A percentile compares a stretch with the other conserved stretches of the same genome.
Conservation (phyloP, 2,797 vertebrate species). For the Urophycis tenuis region DNA sequence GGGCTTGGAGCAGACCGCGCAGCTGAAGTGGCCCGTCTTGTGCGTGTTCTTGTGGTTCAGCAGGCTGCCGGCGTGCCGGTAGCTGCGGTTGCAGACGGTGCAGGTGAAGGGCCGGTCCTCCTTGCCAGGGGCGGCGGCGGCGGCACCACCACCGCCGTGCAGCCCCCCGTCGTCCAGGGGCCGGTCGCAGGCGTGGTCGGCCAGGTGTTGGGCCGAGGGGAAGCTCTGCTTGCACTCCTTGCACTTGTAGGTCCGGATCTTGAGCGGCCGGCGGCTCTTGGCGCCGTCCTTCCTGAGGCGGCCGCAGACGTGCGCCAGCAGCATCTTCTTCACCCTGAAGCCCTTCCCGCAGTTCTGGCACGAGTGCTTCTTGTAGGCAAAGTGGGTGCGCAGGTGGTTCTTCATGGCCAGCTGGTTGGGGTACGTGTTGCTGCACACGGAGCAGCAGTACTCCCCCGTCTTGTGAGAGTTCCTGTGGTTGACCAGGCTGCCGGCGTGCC, state of each 20-base stretch:
- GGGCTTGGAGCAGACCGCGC: slow-evolving; percentile 74
- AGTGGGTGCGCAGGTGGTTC: slow-evolving; percentile 82
- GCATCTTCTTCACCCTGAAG: slow-evolving; percentile 71
- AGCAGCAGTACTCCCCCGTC: slow-evolving; percentile 76
- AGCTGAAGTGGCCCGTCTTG: slow-evolving; percentile 74
- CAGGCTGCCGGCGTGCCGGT: slow-evolving; percentile 75
- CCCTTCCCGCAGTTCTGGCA: slow-evolving; percentile 73
- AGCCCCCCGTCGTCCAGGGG: slow-evolving; percentile 25
- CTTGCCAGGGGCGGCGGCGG: slow-evolving; percentile 28
- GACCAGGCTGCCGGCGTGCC: slow-evolving; percentile 73
- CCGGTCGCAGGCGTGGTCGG: slow-evolving; percentile 52
- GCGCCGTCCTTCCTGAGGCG: slow-evolving; percentile 50
- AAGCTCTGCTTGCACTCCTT: slow-evolving; percentile 61
- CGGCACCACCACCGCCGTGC: slow-evolving; percentile 11
- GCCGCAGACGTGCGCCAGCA: slow-evolving; percentile 62
- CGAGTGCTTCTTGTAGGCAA: slow-evolving; percentile 70
- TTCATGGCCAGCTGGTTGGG: slow-evolving; percentile 80
- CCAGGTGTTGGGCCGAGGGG: slow-evolving; percentile 51
- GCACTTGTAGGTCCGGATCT: slow-evolving; percentile 54
- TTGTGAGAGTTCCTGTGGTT: slow-evolving; percentile 84
- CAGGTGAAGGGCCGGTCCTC: slow-evolving; percentile 73
- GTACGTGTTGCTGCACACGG: slow-evolving; percentile 78
- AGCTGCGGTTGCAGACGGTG: slow-evolving; percentile 75
- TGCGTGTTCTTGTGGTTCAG: slow-evolving; percentile 81
- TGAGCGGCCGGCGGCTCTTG: slow-evolving; percentile 39